Conservation (phyloP, 2,797 vertebrate genomes). For the Borostomias antarcticus region DNA sequence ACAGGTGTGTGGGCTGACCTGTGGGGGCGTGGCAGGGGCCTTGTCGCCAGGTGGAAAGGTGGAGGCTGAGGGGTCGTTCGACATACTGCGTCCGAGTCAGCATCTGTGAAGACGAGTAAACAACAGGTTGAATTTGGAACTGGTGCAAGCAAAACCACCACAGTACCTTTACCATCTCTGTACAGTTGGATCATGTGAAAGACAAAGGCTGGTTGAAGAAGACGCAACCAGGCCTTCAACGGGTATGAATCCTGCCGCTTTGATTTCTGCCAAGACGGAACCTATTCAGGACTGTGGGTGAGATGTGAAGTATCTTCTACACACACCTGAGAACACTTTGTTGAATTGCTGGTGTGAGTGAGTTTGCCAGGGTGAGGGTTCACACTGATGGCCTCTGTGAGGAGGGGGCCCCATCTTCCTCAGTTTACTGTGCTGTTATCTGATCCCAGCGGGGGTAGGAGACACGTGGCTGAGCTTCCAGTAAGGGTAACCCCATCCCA, state of each 20-base stretch:
- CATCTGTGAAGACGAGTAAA: slow-evolving; percentile 43
- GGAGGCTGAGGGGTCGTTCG: slow-evolving; percentile 33
- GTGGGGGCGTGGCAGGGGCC: slow-evolving; percentile 37
- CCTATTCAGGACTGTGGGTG: no score
- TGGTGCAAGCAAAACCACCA: no score
- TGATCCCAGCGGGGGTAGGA: slow-evolving; percentile 55
- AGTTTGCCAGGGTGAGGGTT: slow-evolving; percentile 26
- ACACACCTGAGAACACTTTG: no score
- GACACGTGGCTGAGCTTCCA: slow-evolving; percentile 65
- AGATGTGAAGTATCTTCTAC: no score
- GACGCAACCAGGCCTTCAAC: no score
- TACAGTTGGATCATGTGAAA: no score
- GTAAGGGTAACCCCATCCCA: slow-evolving; percentile 55
- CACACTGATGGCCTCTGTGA: slow-evolving; percentile 25
- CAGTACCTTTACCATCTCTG: no score
- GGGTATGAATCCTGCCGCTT: no score
- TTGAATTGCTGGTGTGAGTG: no score
- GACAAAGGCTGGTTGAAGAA: no score
- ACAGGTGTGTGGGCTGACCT: slow-evolving; percentile 39
- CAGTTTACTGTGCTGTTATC: slow-evolving; percentile 50
- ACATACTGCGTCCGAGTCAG: slow-evolving; percentile 40
- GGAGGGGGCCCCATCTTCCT: slow-evolving; percentile 24
- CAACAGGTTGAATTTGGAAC: slow-evolving; percentile 7
- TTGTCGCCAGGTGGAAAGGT: slow-evolving; percentile 41
- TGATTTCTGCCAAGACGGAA: no score